Evolutionary conservation across 2,888 invertebrate genomes (phyloP).

Genomic region (Rhopalosiphum nymphaeae): DNA sequence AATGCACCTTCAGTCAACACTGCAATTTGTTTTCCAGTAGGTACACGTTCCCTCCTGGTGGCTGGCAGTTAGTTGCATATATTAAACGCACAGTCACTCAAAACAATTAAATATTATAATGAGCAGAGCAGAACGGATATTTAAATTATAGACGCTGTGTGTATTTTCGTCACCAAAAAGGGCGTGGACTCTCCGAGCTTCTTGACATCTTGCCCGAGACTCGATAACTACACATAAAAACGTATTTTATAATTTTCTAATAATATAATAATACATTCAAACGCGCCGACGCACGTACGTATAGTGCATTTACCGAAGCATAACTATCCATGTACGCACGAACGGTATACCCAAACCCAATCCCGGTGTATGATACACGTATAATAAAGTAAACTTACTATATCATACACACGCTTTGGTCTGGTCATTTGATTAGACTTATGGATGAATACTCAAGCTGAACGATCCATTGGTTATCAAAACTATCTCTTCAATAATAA

Average conservation of each 20-base stretch:
- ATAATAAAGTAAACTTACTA: background rate
- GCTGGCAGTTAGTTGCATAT: background rate
- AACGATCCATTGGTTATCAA: background rate
- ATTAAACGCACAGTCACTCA: conserved; percentile 3
- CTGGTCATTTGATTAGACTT: background rate
- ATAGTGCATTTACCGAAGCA: background rate
- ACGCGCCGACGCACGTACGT: no score
- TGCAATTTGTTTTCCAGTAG: background rate
- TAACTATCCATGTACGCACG: background rate
- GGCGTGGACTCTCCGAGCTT: conserved; percentile 30
- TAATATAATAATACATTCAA: conserved; percentile 13
- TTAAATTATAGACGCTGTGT: conserved; percentile 32
- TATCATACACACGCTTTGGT: background rate
- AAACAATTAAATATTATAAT: conserved; percentile 30
- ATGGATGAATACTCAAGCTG: background rate
- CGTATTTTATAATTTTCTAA: conserved; percentile 47
- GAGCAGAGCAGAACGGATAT: conserved; percentile 28
- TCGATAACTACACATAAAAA: conserved; percentile 23
- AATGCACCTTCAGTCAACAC: background rate
- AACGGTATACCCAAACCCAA: background rate
- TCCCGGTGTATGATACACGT: background rate
- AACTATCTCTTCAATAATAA: background rate
- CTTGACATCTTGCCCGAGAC: conserved; percentile 46
- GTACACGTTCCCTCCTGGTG: background rate
- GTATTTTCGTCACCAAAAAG: conserved; percentile 50